Evolutionary conservation across 1,140 invertebrate species (phyloP).

Genomic region (Rhynchophorus ferrugineus): DNA sequence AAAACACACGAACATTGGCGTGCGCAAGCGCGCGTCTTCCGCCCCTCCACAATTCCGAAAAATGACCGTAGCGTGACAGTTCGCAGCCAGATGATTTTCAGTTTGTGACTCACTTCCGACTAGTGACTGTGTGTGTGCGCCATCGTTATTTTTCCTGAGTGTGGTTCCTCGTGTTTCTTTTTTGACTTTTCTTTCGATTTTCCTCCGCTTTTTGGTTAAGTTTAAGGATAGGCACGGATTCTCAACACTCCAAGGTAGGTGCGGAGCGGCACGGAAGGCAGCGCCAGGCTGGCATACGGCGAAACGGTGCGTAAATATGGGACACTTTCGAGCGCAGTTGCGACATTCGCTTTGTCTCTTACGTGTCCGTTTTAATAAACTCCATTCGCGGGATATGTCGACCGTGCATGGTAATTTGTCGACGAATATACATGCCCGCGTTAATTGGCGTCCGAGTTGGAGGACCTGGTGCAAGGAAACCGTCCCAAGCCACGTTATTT

Average conservation of each 20-base stretch:
- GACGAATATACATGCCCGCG: background rate
- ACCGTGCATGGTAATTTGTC: background rate
- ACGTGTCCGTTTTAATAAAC: conserved; percentile 7
- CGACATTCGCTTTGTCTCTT: conserved; percentile 10
- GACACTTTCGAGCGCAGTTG: conserved; percentile 16
- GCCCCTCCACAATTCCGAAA: background rate
- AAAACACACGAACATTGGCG: background rate
- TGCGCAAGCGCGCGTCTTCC: background rate
- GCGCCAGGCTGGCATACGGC: background rate
- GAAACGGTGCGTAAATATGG: conserved; percentile 19
- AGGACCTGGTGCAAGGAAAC: background rate
- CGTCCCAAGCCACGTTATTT: background rate
- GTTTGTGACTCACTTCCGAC: conserved; percentile 18
- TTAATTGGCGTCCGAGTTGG: too few species aligned
- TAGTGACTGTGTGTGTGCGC: conserved; percentile 9
- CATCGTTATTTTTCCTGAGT: conserved; percentile 12
- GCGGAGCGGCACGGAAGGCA: background rate
- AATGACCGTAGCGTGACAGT: too few species aligned
- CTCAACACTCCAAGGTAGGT: conserved; percentile 16
- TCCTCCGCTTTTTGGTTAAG: conserved; percentile 9
- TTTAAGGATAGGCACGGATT: conserved; percentile 10
- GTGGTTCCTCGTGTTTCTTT: conserved; percentile 13
- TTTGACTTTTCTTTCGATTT: conserved; percentile 16
- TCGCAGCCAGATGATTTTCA: conserved; percentile 19
- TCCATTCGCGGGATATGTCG: background rate